phyloP scores from a whole-genome alignment of 2,113 vertebrate species.

The Protomyctophum bolini region DNA sequence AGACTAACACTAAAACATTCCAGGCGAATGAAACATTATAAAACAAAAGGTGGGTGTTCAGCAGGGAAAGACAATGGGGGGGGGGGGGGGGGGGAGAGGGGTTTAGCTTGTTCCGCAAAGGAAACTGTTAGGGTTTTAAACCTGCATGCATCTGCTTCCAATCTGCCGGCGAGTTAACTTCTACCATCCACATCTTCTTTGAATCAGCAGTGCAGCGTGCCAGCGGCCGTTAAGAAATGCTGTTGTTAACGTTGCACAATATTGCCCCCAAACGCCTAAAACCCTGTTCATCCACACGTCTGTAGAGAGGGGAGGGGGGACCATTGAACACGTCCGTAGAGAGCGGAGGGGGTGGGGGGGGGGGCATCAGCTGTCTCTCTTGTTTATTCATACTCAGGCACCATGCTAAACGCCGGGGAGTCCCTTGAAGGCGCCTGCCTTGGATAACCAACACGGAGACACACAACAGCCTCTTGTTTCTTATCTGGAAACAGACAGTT shows the following conservation, averaged over 20 bases:
- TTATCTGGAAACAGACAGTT: background rate
- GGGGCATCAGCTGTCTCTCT: background rate
- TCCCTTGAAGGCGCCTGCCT: slow-evolving; percentile 10
- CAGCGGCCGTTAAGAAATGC: slow-evolving; percentile 23
- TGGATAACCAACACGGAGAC: background rate
- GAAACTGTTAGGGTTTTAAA: slow-evolving; percentile 69
- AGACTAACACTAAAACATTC: too few relatives aligned
- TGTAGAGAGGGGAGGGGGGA: background rate
- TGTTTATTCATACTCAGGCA: slow-evolving; percentile 13
- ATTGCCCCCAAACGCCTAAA: background rate
- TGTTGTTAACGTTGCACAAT: background rate
- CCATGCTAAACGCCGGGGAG: background rate
- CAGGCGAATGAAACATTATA: too few relatives aligned
- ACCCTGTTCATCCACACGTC: background rate
- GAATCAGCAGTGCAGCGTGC: slow-evolving; percentile 47
- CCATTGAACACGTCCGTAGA: background rate
- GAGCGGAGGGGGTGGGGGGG: background rate
- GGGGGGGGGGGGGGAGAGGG: too few relatives aligned
- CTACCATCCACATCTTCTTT: slow-evolving; percentile 64
- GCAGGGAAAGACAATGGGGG: too few relatives aligned
- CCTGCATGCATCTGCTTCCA: slow-evolving; percentile 80
- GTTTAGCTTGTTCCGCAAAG: too few relatives aligned
- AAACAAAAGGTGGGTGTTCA: too few relatives aligned
- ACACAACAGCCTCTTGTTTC: slow-evolving; percentile 47
- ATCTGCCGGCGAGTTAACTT: slow-evolving; percentile 69